phyloP scores from a whole-genome alignment of 53 echinoderm and acorn worm genomes.

The Antedon mediterranea region DNA sequence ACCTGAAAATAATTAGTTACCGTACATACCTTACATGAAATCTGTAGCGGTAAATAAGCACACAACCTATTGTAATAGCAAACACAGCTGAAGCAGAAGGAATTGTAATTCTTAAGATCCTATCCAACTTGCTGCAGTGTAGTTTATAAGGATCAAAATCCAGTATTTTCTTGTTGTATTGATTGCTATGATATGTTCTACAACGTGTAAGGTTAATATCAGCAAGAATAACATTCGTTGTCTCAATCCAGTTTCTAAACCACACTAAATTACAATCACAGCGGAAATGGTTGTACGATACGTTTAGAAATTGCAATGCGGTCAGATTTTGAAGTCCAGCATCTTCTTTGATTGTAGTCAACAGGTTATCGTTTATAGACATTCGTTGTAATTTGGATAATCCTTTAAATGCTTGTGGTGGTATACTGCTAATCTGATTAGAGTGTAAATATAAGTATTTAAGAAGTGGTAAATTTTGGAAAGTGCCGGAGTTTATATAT shows the following conservation, averaged over 20 bases:
- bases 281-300: not conserved
- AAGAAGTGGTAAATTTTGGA: not conserved
- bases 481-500: not conserved
- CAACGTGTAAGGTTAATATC: too few species aligned
- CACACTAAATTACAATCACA: not conserved
- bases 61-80: too few species aligned
- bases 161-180: too few species aligned
- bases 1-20: too few species aligned
- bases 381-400: not conserved
- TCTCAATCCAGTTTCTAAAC: not conserved
- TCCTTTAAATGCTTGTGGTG: not conserved
- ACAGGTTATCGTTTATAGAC: not conserved
- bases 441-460: not conserved
- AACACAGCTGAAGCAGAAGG: too few species aligned
- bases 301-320: not conserved
- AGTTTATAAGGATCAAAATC: too few species aligned
- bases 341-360: not conserved
- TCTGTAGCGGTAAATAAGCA: too few species aligned
- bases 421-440: not conserved
- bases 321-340: not conserved
- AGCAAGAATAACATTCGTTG: not conserved
- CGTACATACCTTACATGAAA: too few species aligned
- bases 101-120: too few species aligned
- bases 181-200: too few species aligned
- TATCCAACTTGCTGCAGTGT: too few species aligned